Base-by-base conservation (phyloP, 2,888 invertebrate genomes). In the Germaria angustata region DNA sequence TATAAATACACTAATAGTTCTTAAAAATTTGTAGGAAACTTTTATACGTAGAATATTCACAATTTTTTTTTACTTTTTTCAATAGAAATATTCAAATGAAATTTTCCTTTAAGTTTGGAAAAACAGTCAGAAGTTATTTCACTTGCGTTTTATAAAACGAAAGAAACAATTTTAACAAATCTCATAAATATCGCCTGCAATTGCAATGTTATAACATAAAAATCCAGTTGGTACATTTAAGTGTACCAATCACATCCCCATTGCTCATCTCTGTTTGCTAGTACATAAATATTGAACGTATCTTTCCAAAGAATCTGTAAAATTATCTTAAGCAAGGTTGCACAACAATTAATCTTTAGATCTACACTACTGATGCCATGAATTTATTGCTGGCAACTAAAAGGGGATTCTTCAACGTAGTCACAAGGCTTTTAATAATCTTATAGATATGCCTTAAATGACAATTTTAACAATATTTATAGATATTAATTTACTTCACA, bases 281-380 rank as follows among this genome's bases (percentile, higher is more conserved):
- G 24, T 39, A 36, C n/a, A 17, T 8, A 51, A 5, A 59, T 41
- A 36, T 46, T 53, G 32, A 22, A 13, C 57, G 9, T 79, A 82
- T 75, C 81, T 81, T 77, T 75, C 57, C 39, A n/a, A 46, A 51
- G 57, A 79, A 82, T 82, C 78, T 79, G 59, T 57, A 28, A 82
- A 82, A 75, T 79, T 82, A 79, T 78, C 69, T 75, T 53, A 65
- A 79, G 75, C 78, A 75, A 79, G 65, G 69, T 51, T 79, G 65
- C 78, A 71, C 81, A 66, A 44, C 75, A 75, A 78, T 79, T 79
- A 79, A 82, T 82, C 81, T 75, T 79, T 22, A 81, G 73, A 81
- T 78, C 81, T 78, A 75, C 63, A 82, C 51, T 71, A 78, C 73
- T 69, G 80, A 69, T 65, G 75, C 59, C 41, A 39, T 65, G 69